phyloP scores from a whole-genome alignment of 2,113 vertebrate species.

The Mormoops blainvillei region DNA sequence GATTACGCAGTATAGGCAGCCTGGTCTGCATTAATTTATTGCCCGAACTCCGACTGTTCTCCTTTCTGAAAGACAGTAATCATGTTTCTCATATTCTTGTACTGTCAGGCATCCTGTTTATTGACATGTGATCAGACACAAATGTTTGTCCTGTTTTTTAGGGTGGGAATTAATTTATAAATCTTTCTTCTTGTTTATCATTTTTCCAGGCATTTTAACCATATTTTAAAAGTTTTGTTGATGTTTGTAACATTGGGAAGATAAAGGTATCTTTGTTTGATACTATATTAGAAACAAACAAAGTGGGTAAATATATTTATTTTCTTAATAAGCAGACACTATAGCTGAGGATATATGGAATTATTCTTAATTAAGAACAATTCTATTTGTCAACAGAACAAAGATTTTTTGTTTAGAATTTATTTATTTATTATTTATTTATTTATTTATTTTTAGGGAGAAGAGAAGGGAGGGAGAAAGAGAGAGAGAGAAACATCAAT shows the following conservation, averaged over 20 bases:
- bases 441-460: too few species aligned
- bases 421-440: too few species aligned
- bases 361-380: neutral
- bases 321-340: neutral
- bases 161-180: neutral
- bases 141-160: neutral
- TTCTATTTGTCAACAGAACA: neutral
- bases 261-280: neutral
- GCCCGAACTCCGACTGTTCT: neutral
- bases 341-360: neutral
- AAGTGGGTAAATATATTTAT: neutral
- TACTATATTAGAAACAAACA: neutral
- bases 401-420: too few species aligned
- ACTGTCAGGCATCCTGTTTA: neutral
- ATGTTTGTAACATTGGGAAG: neutral
- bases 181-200: neutral
- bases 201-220: neutral
- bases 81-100: neutral
- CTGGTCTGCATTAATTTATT: neutral
- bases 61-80: neutral
- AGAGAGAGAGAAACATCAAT: too few species aligned
- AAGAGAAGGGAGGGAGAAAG: too few species aligned
- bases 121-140: neutral
- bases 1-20: neutral
- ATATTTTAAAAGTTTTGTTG: neutral